Evolutionary conservation across 2,797 vertebrate genomes (phyloP), one percentile per base, ranked within the genome.

Genomic region (Stomatorhinus walkeri): DNA sequence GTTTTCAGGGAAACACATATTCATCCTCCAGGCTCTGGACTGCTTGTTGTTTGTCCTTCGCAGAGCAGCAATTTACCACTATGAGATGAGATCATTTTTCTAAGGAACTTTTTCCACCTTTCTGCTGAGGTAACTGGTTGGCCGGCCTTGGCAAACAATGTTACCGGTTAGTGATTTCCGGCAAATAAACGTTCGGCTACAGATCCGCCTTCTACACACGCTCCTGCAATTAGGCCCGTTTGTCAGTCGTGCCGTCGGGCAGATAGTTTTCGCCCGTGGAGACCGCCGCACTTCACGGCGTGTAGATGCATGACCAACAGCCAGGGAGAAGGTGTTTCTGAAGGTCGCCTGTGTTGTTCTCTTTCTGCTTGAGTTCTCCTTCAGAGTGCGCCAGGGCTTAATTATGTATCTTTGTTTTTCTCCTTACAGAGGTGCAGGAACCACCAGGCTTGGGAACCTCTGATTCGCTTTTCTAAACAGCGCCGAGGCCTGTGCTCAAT

Each of bases 391-490:
- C 51, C 10, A 54, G 9, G 59, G 46, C 32, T 59, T 36, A 46
- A 79, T 51, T 89, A 64, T 79, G 68, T 68, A 86, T 49, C 14
- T 90, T 85, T 85, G 85, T 87, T 52, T 46, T 2, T 52, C 22
- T 4, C 40, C 8, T 89, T 59, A 36, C 9, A 48, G 32, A 32
- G 32, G 48, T 8, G 48, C 59, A 64, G 52, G 56, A 85, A 87
- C 68, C 76, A 5, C 48, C 48, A 79, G 85, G 54, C 76, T 76
- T 72, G 84, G 52, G 83, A 76, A 90, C 61, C 59, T 91, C 48
- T 86, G 88, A 89, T 61, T 89, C 85, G 88, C 88, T 76, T 32
- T 88, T 46, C 88, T 22, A 43, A 36, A 64, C 81, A 12, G 88
- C 43, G 36, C 61, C 28, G 52, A 56, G 85, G 61, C 24, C 88